Conservation (phyloP, 2,888 invertebrate species). For the Ennomos fuscantarius region DNA sequence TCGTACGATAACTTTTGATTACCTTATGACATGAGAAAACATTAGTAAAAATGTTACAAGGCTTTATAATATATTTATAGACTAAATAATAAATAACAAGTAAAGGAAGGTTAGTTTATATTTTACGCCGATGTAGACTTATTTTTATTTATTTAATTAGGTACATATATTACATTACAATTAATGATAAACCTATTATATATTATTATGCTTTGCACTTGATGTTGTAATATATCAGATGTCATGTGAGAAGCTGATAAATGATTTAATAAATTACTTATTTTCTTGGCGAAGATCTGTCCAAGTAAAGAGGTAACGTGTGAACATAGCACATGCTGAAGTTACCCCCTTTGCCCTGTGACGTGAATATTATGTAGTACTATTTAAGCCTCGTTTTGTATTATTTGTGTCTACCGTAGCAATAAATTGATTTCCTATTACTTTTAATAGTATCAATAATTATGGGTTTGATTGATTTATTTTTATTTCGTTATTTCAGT, state of each 20-base stretch:
- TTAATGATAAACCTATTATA: conserved; percentile 40
- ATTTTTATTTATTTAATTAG: conserved; percentile 43
- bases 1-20: conserved; percentile 12
- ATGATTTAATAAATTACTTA: not conserved
- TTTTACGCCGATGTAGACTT: conserved; percentile 44
- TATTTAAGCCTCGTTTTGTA: too few species aligned
- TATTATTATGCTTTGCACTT: conserved; percentile 44
- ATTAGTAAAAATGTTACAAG: conserved; percentile 40
- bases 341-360: too few species aligned
- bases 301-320: too few species aligned
- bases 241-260: conserved; percentile 28
- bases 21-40: conserved; percentile 38
- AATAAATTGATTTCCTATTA: too few species aligned
- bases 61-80: conserved; percentile 43
- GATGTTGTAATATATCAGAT: conserved; percentile 32
- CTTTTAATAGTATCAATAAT: too few species aligned
- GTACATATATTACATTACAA: conserved; percentile 46
- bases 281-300: too few species aligned
- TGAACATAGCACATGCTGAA: too few species aligned
- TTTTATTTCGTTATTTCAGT: too few species aligned
- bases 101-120: conserved; percentile 59
- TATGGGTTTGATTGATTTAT: too few species aligned
- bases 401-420: too few species aligned
- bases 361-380: too few species aligned
- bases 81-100: conserved; percentile 67